These are phyloP conservation scores for Spinibarbus caldwelli DNA, from an alignment of 2,797 vertebrate genomes.

Conservation along the genomic window DNA sequence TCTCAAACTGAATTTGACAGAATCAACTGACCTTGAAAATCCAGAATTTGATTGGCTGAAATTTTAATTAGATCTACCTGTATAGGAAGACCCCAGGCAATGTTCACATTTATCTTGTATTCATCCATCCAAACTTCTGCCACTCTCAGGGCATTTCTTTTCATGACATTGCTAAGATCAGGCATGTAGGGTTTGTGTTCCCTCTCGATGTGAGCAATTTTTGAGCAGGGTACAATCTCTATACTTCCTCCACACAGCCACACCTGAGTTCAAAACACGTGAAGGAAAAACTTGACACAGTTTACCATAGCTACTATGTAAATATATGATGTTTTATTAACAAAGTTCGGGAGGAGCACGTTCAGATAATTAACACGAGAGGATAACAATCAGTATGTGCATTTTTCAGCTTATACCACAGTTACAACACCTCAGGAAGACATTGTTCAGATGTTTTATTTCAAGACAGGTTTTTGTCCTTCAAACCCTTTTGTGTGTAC, in stretches of 20 bases:
- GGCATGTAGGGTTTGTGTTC: constrained; percentile 86
- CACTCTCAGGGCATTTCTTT: constrained; percentile 87
- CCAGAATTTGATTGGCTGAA: neutral
- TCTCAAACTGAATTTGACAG: neutral
- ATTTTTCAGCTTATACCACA: too few relatives aligned
- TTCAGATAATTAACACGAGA: too few relatives aligned
- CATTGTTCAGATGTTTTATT: too few relatives aligned
- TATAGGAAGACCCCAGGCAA: constrained; percentile 90
- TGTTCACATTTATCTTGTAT: constrained; percentile 88
- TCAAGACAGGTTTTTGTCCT: too few relatives aligned
- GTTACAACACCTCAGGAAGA: too few relatives aligned
- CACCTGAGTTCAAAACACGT: constrained; percentile 74
- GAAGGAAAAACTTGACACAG: too few relatives aligned
- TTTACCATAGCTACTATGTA: too few relatives aligned
- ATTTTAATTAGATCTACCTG: constrained; percentile 71
- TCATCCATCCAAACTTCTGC: constrained; percentile 95
- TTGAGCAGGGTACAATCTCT: constrained; percentile 91
- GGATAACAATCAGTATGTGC: too few relatives aligned
- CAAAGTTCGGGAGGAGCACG: too few relatives aligned
- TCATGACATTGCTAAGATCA: constrained; percentile 80
- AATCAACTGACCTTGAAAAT: neutral
- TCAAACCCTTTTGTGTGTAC: too few relatives aligned
- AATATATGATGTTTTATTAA: too few relatives aligned
- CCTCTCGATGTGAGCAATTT: constrained; percentile 91
- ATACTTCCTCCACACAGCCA: constrained; percentile 95